These are phyloP conservation scores for Sarcophaga bullata DNA, from an alignment of 1,140 invertebrate genomes.

Conservation along the genomic window DNA sequence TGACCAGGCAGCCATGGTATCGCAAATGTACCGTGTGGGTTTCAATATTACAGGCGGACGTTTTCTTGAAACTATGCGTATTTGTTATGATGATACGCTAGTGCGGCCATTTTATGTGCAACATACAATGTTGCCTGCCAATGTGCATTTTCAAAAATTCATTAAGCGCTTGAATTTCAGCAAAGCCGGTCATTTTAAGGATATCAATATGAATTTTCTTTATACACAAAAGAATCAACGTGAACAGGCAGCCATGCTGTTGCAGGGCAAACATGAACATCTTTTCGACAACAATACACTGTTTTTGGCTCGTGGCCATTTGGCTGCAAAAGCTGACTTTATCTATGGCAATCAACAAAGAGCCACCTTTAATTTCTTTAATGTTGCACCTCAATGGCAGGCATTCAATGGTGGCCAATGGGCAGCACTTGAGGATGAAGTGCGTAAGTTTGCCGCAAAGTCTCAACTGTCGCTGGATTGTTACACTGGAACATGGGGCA, in stretches of 20 bases:
- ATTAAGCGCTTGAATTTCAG: conserved; percentile 55
- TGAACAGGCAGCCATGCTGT: conserved; percentile 40
- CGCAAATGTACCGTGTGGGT: conserved; percentile 55
- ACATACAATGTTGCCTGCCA: conserved; percentile 52
- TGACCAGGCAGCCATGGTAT: conserved; percentile 45
- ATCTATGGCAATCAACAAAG: conserved; percentile 73
- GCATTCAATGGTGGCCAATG: conserved; percentile 74
- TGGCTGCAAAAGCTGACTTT: conserved; percentile 74
- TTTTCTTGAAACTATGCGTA: conserved; percentile 55
- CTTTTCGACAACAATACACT: conserved; percentile 51
- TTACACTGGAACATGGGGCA: conserved; percentile 71
- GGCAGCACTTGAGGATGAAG: conserved; percentile 66
- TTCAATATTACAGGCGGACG: conserved; percentile 47
- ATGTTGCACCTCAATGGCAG: conserved; percentile 74
- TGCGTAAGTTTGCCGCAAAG: conserved; percentile 62
- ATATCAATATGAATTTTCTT: conserved; percentile 52
- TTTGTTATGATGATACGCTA: conserved; percentile 52
- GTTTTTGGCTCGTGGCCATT: conserved; percentile 68
- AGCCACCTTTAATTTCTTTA: conserved; percentile 73
- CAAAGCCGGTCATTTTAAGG: conserved; percentile 51
- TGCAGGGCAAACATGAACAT: conserved; percentile 37
- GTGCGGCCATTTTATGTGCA: conserved; percentile 54
- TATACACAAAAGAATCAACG: conserved; percentile 51
- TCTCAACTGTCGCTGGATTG: conserved; percentile 64
- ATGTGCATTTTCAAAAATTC: conserved; percentile 51